These are phyloP conservation scores for Oxytorus armatus DNA, from an alignment of 2,888 invertebrate genomes.

Conservation along the genomic window DNA sequence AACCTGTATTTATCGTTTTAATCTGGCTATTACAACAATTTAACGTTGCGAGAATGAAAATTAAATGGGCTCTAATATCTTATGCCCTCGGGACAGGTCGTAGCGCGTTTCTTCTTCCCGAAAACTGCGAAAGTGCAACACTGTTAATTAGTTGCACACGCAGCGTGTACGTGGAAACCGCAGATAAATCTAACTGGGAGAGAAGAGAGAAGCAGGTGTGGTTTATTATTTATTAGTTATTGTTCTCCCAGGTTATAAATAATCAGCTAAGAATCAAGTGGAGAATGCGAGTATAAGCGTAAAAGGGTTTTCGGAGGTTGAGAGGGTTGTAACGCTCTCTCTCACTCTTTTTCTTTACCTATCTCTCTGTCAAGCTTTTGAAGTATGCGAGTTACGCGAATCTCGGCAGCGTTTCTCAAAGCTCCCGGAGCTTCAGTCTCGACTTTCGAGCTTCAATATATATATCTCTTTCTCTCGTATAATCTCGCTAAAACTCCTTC, in stretches of 20 bases:
- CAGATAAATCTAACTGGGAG: conserved; percentile 48
- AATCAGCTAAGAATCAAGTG: conserved; percentile 35
- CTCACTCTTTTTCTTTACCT: too few relatives aligned
- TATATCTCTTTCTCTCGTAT: neutral
- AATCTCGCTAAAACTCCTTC: conserved; percentile 12
- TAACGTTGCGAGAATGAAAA: too few relatives aligned
- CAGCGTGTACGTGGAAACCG: conserved; percentile 28
- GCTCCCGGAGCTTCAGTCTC: conserved; percentile 3
- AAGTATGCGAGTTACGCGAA: conserved; percentile 3
- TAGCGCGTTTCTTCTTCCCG: conserved; percentile 32
- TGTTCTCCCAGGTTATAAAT: conserved; percentile 57
- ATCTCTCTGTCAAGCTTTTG: neutral
- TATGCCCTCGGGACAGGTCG: neutral
- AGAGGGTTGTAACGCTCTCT: conserved; percentile 9
- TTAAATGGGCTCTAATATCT: too few relatives aligned
- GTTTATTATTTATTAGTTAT: conserved; percentile 60
- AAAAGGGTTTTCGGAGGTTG: conserved; percentile 11
- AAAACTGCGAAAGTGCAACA: conserved; percentile 34
- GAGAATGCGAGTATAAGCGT: conserved; percentile 8
- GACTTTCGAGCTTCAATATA: conserved; percentile 13
- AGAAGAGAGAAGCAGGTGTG: conserved; percentile 36
- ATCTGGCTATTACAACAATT: too few relatives aligned
- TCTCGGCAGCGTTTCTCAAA: conserved; percentile 13
- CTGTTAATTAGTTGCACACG: conserved; percentile 46
- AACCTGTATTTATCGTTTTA: too few relatives aligned